A percentile compares a stretch with the other conserved stretches of the same genome.
Evolutionary conservation across 2,888 invertebrate genomes (phyloP).

Genomic region (Pandemis cinnamomeana): DNA sequence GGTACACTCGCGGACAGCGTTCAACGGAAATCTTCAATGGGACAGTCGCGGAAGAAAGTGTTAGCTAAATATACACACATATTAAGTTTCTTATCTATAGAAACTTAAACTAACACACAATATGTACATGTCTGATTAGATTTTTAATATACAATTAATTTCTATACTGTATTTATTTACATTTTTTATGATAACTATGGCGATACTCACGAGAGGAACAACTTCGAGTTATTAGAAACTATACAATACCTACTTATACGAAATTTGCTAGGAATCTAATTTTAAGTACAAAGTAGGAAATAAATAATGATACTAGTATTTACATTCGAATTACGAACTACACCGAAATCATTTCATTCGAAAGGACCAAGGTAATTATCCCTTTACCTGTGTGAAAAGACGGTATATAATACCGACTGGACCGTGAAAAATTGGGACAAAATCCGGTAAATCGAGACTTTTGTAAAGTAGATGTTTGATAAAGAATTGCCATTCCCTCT

Average conservation of each 20-base stretch:
- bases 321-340: slow-evolving; percentile 44
- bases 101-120: slow-evolving; percentile 55
- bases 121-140: slow-evolving; percentile 51
- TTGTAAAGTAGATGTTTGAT: no score
- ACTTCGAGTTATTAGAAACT: slow-evolving; percentile 51
- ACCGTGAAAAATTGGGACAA: no score
- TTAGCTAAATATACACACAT: slow-evolving; percentile 69
- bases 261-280: slow-evolving; percentile 38
- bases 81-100: slow-evolving; percentile 50
- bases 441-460: no score
- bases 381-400: no score
- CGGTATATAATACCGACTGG: no score
- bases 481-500: no score
- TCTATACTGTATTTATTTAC: slow-evolving; percentile 34
- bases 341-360: not conserved
- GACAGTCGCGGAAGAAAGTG: slow-evolving; percentile 61
- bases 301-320: slow-evolving; percentile 55
- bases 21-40: slow-evolving; percentile 50
- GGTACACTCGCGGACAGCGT: slow-evolving; percentile 60
- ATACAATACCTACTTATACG: slow-evolving; percentile 51
- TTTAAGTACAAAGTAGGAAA: slow-evolving; percentile 65
- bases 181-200: slow-evolving; percentile 30
- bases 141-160: slow-evolving; percentile 44
- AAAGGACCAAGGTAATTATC: no score
- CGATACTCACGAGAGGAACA: slow-evolving; percentile 57